phyloP scores from a whole-genome alignment of 1,140 invertebrate genomes.

The Microplitis mediator region DNA sequence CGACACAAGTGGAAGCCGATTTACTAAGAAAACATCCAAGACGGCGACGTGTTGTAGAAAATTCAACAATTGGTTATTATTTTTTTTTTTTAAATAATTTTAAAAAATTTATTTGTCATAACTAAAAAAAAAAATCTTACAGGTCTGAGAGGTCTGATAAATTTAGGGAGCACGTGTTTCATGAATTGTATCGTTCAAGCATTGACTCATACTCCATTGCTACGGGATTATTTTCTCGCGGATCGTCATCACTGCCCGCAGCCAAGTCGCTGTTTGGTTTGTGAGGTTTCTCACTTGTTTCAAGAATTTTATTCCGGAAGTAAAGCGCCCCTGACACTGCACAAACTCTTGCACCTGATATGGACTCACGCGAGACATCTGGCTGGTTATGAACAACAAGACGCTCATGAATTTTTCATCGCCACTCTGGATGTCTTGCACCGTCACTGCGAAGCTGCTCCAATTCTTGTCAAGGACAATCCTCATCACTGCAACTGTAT shows the following conservation, averaged over 20 bases:
- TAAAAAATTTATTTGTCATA: background rate
- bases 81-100: background rate
- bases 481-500: constrained; percentile 91
- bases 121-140: constrained; percentile 20
- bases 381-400: constrained; percentile 96
- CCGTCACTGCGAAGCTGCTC: constrained; percentile 70
- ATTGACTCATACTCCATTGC: constrained; percentile 90
- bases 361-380: constrained; percentile 96
- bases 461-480: constrained; percentile 61
- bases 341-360: constrained; percentile 88
- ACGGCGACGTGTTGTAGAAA: constrained; percentile 77
- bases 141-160: constrained; percentile 89
- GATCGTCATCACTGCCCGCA: constrained; percentile 87
- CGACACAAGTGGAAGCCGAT: constrained; percentile 74
- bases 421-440: constrained; percentile 93
- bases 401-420: constrained; percentile 99
- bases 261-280: constrained; percentile 82
- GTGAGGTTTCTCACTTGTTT: constrained; percentile 86
- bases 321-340: constrained; percentile 84
- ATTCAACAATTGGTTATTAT: constrained; percentile 77
- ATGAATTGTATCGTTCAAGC: constrained; percentile 98
- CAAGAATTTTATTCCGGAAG: constrained; percentile 94
- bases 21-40: constrained; percentile 75
- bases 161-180: constrained; percentile 98
- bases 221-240: constrained; percentile 94